Evolutionary conservation across 2,888 invertebrate genomes (phyloP).

Genomic region (Corythucha ciliata): DNA sequence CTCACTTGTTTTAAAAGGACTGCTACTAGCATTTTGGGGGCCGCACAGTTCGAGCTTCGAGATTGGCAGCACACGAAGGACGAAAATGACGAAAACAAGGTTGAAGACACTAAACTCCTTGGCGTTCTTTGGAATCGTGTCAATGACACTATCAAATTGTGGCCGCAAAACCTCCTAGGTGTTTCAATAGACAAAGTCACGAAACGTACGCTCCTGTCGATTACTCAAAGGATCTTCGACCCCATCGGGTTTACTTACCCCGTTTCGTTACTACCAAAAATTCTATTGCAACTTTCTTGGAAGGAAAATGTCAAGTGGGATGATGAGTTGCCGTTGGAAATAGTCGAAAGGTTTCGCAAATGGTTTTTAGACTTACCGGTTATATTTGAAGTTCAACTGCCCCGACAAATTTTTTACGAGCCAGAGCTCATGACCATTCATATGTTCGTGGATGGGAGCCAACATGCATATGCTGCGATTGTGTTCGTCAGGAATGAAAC

Average conservation of each 20-base stretch:
- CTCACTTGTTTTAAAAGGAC: neutral
- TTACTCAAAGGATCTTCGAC: constrained; percentile 33
- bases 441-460: constrained; percentile 37
- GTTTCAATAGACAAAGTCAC: constrained; percentile 13
- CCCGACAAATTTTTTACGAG: neutral
- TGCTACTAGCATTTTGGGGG: constrained; percentile 8
- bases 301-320: constrained; percentile 12
- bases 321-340: neutral
- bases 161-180: constrained; percentile 2
- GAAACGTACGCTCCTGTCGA: constrained; percentile 18
- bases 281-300: constrained; percentile 30
- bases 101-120: constrained; percentile 14
- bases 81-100: neutral
- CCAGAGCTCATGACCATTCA: too few species aligned
- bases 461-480: constrained; percentile 36
- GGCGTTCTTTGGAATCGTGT: constrained; percentile 21
- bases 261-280: constrained; percentile 29
- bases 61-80: constrained; percentile 15
- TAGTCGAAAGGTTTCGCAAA: neutral
- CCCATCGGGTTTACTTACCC: constrained; percentile 33
- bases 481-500: constrained; percentile 33
- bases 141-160: constrained; percentile 15
- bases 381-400: neutral
- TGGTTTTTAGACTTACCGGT: constrained; percentile 6
- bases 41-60: constrained; percentile 23